Percentiles rank a stretch among this genome's conserved stretches.
Conservation (phyloP, 2,113 vertebrate species). For the Scolopax mira region DNA sequence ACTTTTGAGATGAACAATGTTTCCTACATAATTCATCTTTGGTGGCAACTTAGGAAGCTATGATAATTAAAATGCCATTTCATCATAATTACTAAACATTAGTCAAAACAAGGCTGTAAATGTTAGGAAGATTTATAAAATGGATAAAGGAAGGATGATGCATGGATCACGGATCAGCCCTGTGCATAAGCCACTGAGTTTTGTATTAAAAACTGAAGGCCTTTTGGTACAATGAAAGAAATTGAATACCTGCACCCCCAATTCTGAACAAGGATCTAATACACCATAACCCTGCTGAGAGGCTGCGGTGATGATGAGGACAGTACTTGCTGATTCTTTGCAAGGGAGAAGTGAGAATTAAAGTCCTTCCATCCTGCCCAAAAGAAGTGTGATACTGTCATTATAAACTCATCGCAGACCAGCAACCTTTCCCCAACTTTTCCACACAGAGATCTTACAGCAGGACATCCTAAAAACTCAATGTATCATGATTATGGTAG, state of each 20-base stretch:
- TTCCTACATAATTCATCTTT: not conserved
- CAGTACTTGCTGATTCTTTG: not conserved
- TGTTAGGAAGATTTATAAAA: not conserved
- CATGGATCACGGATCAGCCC: not conserved
- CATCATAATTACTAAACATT: not conserved
- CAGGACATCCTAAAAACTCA: not conserved
- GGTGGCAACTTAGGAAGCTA: not conserved
- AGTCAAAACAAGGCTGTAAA: not conserved
- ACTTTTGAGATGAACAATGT: not conserved
- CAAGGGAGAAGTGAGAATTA: not conserved
- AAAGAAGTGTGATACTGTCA: not conserved
- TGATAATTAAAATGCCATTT: not conserved
- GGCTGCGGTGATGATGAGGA: not conserved
- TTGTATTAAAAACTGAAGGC: not conserved
- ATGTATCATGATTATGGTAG: rapidly evolving
- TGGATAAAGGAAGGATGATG: not conserved
- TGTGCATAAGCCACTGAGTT: not conserved
- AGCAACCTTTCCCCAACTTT: not conserved
- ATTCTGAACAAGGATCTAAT: not conserved
- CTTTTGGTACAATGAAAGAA: not conserved
- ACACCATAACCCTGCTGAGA: not conserved
- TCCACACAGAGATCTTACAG: rapidly evolving
- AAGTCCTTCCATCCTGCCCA: not conserved
- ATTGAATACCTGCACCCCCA: not conserved
- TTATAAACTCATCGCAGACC: not conserved